phyloP scores from a whole-genome alignment of 1,140 invertebrate genomes.

The Drosophila pallidifrons region DNA sequence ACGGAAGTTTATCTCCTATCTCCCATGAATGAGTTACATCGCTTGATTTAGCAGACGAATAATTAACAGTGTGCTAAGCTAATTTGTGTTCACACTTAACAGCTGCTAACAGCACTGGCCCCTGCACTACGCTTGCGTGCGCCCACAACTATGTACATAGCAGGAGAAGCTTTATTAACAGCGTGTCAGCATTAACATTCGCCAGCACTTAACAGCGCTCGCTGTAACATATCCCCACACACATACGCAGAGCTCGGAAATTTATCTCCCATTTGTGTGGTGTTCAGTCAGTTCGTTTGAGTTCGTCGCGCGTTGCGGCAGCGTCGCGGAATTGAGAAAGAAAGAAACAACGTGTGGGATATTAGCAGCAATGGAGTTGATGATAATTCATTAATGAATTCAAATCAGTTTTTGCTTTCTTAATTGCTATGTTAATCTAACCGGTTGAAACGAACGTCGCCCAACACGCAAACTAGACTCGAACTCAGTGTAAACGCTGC shows the following conservation, averaged over 20 bases:
- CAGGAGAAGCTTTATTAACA: slow-evolving; percentile 20
- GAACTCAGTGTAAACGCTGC: neutral
- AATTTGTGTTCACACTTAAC: neutral
- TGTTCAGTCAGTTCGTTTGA: slow-evolving; percentile 32
- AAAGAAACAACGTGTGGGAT: slow-evolving; percentile 9
- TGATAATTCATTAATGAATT: slow-evolving; percentile 46
- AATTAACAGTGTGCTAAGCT: no score
- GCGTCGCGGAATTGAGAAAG: slow-evolving; percentile 21
- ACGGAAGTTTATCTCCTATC: slow-evolving; percentile 14
- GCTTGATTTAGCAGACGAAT: no score
- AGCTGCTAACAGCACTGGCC: neutral
- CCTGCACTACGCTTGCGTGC: neutral
- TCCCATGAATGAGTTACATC: no score
- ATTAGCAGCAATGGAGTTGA: slow-evolving; percentile 24
- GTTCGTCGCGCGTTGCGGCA: slow-evolving; percentile 17
- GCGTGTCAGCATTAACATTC: neutral
- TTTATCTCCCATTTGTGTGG: slow-evolving; percentile 21
- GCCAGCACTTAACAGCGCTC: slow-evolving; percentile 11
- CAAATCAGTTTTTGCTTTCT: slow-evolving; percentile 36
- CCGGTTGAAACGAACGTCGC: slow-evolving; percentile 32
- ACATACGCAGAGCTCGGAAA: neutral
- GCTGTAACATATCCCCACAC: neutral
- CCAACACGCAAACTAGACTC: slow-evolving; percentile 11
- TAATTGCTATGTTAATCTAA: slow-evolving; percentile 46
- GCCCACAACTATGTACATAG: neutral